phyloP scores from a whole-genome alignment of 37 sponge, comb jelly and placozoan species.

The Geodia barretti region DNA sequence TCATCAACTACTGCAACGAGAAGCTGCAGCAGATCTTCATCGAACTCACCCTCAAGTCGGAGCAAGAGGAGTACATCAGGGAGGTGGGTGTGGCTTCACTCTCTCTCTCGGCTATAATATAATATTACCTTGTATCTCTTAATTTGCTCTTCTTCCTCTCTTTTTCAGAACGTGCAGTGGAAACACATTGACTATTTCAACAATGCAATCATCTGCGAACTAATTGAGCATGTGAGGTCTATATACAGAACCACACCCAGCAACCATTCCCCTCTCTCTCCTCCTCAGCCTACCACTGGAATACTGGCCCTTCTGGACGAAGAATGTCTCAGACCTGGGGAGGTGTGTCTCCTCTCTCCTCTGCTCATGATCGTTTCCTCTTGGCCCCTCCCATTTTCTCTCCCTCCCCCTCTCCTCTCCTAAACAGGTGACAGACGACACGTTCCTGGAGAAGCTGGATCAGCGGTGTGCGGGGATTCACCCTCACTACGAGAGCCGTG shows the following conservation, averaged over 20 bases:
- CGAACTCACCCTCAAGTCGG: slow-evolving; percentile 77
- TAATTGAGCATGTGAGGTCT: slow-evolving; percentile 79
- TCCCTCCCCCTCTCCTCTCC: background rate
- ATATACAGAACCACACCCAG: background rate
- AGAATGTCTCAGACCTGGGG: slow-evolving; percentile 86
- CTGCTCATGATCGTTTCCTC: background rate
- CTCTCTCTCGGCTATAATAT: background rate
- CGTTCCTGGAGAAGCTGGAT: slow-evolving; percentile 70
- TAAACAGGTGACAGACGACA: slow-evolving; percentile 59
- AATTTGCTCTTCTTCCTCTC: background rate
- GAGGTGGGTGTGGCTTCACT: slow-evolving; percentile 65
- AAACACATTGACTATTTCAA: slow-evolving; percentile 82
- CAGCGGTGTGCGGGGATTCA: slow-evolving; percentile 45
- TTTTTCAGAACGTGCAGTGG: slow-evolving; percentile 79
- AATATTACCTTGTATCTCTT: too few relatives aligned
- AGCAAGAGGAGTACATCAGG: slow-evolving; percentile 85
- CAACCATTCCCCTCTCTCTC: background rate
- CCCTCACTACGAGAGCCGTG: slow-evolving; percentile 74
- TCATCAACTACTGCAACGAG: slow-evolving; percentile 96
- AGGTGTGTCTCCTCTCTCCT: slow-evolving; percentile 29
- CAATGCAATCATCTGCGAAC: slow-evolving; percentile 83
- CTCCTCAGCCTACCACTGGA: slow-evolving; percentile 63
- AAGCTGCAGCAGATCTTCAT: slow-evolving; percentile 91
- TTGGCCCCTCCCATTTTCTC: background rate
- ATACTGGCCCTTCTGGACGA: slow-evolving; percentile 82